Base-by-base conservation (phyloP, 2,113 vertebrate genomes). In the Nycticebus coucang region DNA sequence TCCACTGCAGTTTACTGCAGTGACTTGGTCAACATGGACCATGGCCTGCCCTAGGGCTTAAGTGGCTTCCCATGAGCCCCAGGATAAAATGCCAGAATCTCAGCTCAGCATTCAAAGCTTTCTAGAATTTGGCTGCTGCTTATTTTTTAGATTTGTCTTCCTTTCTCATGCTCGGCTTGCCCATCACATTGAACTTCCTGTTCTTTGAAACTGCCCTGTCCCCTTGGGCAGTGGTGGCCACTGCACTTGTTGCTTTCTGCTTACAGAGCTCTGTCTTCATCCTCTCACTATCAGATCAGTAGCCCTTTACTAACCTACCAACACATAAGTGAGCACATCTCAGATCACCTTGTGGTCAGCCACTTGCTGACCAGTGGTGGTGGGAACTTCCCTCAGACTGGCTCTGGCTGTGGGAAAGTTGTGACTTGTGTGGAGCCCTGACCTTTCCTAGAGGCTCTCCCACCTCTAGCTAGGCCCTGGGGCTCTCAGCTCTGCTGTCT, bases 191-290 rank as follows among this genome's bases (percentile, higher is more conserved):
- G 55, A n/a, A 33, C 11, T 68, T 50, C 57, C 60, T 7, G 59
- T 55, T 93, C 21, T 7, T 64, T 15, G 7, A 55, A 62, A 30
- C 53, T 15, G 14, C 59, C 72, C 45, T 0, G 0, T 45, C 45
- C 1, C 0, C 9, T 6, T 37, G 4, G 33, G 74, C 50, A 4
- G 0, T 12, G 26, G 60, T 2, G 8, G 33, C 53, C 53, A 60
- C 84, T 55, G 62, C 0, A 0, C 1, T 14, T 13, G 0, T 26
- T 17, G 17, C 24, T 55, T 11, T 33, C 41, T 35, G 19, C 77
- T n/a, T 4, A 0, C 53, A 37, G 30, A 0, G 0, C 83, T 11
- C 17, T 50, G 26, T 62, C n/a, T 4, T 14, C 7, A 17, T 5
- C 2, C 24, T 26, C 45, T 1, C 6, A 26, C 26, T 4, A 7